phyloP scores from a whole-genome alignment of 2,113 vertebrate genomes.

The Oncorhynchus gorbuscha region DNA sequence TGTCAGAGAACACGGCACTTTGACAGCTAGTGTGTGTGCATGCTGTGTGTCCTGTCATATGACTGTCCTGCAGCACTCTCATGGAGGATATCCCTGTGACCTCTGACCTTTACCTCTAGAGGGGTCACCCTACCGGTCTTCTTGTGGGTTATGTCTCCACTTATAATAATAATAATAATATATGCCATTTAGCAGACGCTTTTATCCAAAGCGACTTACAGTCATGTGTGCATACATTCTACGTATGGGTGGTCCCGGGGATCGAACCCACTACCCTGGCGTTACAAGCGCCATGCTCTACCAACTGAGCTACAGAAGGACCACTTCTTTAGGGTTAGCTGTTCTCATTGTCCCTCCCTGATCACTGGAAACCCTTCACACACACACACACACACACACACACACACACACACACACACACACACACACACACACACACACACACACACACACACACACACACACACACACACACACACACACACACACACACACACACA shows the following conservation, averaged over 20 bases:
- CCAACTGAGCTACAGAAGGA: no score
- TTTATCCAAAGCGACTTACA: no score
- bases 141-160: conserved; percentile 29
- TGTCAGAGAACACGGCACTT: not conserved
- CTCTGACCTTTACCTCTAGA: conserved; percentile 10
- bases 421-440: not conserved
- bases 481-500: not conserved
- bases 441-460: not conserved
- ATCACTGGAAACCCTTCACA: conserved; percentile 13
- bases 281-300: no score
- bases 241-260: no score
- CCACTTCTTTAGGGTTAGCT: not conserved
- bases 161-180: no score
- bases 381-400: not conserved
- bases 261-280: no score
- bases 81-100: conserved; percentile 13
- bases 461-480: no score
- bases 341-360: conserved; percentile 37
- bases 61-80: conserved; percentile 1
- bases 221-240: no score
- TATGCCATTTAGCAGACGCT: no score
- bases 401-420: not conserved
- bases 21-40: not conserved
- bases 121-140: conserved; percentile 34
- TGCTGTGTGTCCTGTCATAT: conserved; percentile 8